Evolutionary conservation across 2,888 invertebrate species (phyloP), one percentile per base, ranked within the genome.

Genomic region (Amiota minor): DNA sequence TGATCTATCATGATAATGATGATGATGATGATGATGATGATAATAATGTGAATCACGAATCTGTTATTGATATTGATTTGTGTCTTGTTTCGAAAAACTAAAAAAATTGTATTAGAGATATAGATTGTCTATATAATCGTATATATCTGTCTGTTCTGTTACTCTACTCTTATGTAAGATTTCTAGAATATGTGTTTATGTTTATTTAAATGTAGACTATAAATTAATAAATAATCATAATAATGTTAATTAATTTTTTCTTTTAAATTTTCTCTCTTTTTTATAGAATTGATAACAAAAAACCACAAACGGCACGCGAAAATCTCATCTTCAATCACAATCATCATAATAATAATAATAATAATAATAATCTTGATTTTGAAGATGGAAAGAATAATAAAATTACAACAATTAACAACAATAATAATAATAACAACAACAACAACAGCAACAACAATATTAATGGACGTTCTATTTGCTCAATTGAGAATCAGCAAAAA

Each of bases 281-380:
- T 79, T 86, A 20, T 79, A 89, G 89, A 85, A 88, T 87, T 81
- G 88, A 87, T 46, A 81, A 75, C 72, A 85, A 84, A 72, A 85
- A 84, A 78, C 83, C 84, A 70, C 87, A 87, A 83, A 84, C 88
- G 76, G 88, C 89, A 73, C 88, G 86, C 81, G 89, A 90, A 79
- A 89, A 89, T 35, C 35, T 35, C 78, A 86, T 89, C 74, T 90
- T 89, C 76, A 88, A 87, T 81, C 84, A 88, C 59, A 88, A 88
- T 77, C 86, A 35, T 35, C 2, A 35, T 35, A 35, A 79, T 69
- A 83, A 79, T 74, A 83, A 79, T 74, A 84, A 83, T 69, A 77
- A 76, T 72, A 77, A 80, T 72, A 81, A 82, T 6, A 35, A 35
- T 35, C 2, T 35, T 35, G 35, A 35, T 35, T 35, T 35, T 35